Conservation (phyloP, 2,113 vertebrate genomes). For the Phaetusa simplex region DNA sequence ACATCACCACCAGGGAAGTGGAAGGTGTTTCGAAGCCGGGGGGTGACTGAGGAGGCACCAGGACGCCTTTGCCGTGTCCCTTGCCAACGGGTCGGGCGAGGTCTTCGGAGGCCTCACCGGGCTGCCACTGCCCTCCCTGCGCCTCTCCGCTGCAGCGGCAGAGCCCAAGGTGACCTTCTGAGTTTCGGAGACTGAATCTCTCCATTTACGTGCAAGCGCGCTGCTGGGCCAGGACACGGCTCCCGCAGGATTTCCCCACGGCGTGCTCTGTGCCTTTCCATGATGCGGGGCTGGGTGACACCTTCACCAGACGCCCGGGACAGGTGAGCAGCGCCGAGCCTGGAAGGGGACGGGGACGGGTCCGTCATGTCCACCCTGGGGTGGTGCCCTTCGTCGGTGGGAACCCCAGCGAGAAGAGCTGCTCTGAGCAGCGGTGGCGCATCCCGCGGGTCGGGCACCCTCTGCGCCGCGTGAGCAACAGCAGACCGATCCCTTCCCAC, state of each 20-base stretch:
- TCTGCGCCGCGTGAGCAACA: rapidly evolving
- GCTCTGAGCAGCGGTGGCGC: not conserved
- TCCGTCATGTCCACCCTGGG: not conserved
- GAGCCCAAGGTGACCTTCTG: not conserved
- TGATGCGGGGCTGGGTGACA: not conserved
- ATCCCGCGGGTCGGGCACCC: too few relatives aligned
- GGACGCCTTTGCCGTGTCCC: not conserved
- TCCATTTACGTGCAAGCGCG: rapidly evolving
- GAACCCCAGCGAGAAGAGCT: not conserved
- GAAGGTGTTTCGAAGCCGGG: not conserved
- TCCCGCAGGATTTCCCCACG: not conserved
- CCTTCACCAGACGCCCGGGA: not conserved
- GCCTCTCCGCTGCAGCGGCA: not conserved
- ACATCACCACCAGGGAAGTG: rapidly evolving
- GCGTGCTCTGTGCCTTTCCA: rapidly evolving
- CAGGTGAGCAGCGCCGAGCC: rapidly evolving
- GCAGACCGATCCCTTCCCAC: not conserved
- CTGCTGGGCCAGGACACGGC: not conserved
- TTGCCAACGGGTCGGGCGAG: not conserved
- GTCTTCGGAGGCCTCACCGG: not conserved
- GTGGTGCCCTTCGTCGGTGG: rapidly evolving
- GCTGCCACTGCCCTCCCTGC: not conserved
- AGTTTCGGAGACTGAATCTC: not conserved
- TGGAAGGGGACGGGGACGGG: not conserved
- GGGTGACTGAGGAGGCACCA: rapidly evolving